Conservation (phyloP, 1,140 invertebrate genomes). For the Uloborus diversus region DNA sequence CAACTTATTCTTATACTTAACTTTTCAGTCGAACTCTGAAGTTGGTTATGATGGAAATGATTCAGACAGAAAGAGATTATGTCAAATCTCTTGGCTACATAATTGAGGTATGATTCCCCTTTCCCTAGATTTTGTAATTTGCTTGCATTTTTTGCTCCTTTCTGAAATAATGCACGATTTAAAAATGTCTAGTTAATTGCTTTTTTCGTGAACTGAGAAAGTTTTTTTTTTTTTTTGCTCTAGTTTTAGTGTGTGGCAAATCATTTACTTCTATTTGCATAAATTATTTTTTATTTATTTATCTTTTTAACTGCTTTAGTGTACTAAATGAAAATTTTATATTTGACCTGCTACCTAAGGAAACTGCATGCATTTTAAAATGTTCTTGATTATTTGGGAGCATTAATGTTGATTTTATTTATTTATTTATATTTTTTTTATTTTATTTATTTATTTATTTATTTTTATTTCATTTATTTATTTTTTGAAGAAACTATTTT, state of each 20-base stretch:
- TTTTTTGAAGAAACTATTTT: neutral
- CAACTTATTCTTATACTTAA: too few species aligned
- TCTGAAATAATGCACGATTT: too few species aligned
- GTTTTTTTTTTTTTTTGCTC: too few species aligned
- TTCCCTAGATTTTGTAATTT: neutral
- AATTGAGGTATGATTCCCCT: constrained; percentile 77
- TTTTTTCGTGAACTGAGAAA: too few species aligned
- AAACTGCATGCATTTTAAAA: too few species aligned
- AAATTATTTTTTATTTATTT: neutral
- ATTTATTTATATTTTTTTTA: neutral
- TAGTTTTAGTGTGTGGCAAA: too few species aligned
- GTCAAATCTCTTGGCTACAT: constrained; percentile 85
- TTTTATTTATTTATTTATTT: neutral
- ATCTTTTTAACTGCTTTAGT: neutral
- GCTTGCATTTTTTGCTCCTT: too few species aligned
- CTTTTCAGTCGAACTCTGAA: constrained; percentile 78
- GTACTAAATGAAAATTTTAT: too few species aligned
- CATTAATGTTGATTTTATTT: neutral
- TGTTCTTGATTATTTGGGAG: too few species aligned
- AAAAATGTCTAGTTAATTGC: too few species aligned
- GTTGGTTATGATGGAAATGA: constrained; percentile 85
- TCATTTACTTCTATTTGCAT: too few species aligned
- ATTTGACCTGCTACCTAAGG: too few species aligned
- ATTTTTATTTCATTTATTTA: neutral
- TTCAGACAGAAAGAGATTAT: constrained; percentile 86